Conservation (phyloP, 2,888 invertebrate genomes). For the Spicauda simplicius region DNA sequence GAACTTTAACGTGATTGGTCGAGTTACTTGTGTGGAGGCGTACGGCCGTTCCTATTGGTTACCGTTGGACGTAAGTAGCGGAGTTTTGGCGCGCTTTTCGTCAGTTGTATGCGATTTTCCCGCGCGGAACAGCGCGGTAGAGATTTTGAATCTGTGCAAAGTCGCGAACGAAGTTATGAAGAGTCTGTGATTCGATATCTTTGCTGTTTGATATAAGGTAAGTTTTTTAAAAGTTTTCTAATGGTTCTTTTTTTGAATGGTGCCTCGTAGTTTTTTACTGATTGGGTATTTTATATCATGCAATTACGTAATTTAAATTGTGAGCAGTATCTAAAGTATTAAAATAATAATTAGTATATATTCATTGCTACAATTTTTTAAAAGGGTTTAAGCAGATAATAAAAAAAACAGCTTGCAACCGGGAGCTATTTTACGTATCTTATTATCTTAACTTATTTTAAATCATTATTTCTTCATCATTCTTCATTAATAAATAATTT, state of each 20-base stretch:
- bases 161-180: slow-evolving; percentile 61
- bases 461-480: no score
- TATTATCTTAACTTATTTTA: no score
- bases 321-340: no score
- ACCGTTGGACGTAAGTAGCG: slow-evolving; percentile 65
- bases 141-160: slow-evolving; percentile 39
- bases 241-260: neutral
- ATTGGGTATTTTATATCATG: no score
- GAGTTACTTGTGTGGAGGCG: slow-evolving; percentile 63
- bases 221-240: slow-evolving; percentile 40
- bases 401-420: no score
- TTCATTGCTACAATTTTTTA: no score
- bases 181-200: slow-evolving; percentile 50
- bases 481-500: no score
- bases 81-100: slow-evolving; percentile 76
- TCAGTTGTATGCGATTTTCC: slow-evolving; percentile 71
- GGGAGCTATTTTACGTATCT: no score
- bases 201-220: slow-evolving; percentile 49
- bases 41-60: slow-evolving; percentile 64
- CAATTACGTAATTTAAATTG: no score
- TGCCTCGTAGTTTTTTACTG: neutral
- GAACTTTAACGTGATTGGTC: slow-evolving; percentile 68
- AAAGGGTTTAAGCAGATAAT: no score
- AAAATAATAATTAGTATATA: neutral
- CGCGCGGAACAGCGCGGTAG: slow-evolving; percentile 55